Conservation (phyloP, 2,888 invertebrate species). For the Archips xylosteana region DNA sequence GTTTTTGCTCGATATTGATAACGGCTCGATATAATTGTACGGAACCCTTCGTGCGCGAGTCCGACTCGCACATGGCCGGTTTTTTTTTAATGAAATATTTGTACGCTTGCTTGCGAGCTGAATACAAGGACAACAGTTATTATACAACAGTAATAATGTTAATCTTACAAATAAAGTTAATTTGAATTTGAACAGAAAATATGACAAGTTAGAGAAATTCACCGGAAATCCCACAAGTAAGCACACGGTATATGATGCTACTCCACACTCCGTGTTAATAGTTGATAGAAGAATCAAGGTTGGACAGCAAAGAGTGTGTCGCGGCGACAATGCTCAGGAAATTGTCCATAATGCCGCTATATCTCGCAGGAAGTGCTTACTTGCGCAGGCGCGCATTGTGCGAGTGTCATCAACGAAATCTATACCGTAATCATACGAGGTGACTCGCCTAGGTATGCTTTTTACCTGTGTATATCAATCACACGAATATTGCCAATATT, state of each 20-base stretch:
- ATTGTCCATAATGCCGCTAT: constrained; percentile 38
- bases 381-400: constrained; percentile 38
- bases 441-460: not conserved
- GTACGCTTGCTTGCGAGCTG: too few species aligned
- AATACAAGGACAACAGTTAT: too few species aligned
- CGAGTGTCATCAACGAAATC: constrained; percentile 36
- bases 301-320: constrained; percentile 19
- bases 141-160: too few species aligned
- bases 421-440: constrained; percentile 32
- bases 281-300: constrained; percentile 35
- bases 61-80: too few species aligned
- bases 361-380: constrained; percentile 40
- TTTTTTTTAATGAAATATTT: too few species aligned
- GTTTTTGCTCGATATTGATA: too few species aligned
- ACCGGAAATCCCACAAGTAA: not conserved
- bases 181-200: too few species aligned
- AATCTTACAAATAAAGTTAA: too few species aligned
- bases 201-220: too few species aligned
- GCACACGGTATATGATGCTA: not conserved
- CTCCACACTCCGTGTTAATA: constrained; percentile 24
- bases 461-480: not conserved
- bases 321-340: constrained; percentile 42
- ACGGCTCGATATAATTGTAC: too few species aligned
- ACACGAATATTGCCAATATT: too few species aligned
- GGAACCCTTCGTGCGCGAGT: too few species aligned